Evolutionary conservation across 2,888 invertebrate genomes (phyloP).

Genomic region (Hesperia comma): DNA sequence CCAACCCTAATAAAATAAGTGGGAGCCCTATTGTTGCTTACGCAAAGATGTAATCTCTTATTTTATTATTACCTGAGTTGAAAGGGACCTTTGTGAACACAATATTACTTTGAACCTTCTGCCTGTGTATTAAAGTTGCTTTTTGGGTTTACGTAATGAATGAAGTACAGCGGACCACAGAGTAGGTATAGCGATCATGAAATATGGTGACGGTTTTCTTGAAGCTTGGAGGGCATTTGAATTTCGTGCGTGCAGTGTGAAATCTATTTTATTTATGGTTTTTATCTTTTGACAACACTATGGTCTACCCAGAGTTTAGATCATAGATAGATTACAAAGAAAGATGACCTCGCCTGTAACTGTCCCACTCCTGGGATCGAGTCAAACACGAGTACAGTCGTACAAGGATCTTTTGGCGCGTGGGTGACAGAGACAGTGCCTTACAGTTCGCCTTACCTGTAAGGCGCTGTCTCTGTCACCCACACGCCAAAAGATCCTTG

Average conservation of each 20-base stretch:
- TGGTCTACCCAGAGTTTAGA: background rate
- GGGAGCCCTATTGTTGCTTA: slow-evolving; percentile 78
- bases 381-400: no score
- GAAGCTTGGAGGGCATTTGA: slow-evolving; percentile 32
- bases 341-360: no score
- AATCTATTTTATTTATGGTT: slow-evolving; percentile 21
- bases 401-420: no score
- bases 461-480: no score
- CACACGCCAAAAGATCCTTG: no score
- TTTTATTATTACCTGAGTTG: slow-evolving; percentile 78
- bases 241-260: slow-evolving; percentile 29
- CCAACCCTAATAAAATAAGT: slow-evolving; percentile 67
- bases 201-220: slow-evolving; percentile 36
- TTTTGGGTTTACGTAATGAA: slow-evolving; percentile 32
- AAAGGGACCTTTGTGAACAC: slow-evolving; percentile 57
- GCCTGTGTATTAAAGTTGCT: slow-evolving; percentile 18
- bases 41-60: slow-evolving; percentile 81
- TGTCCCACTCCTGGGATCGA: no score
- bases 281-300: slow-evolving; percentile 19
- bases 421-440: no score
- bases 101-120: slow-evolving; percentile 46
- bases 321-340: no score
- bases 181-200: slow-evolving; percentile 33
- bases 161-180: slow-evolving; percentile 25
- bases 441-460: no score